Base-by-base conservation (phyloP, 2,888 invertebrate species). In the Cabera pusaria region DNA sequence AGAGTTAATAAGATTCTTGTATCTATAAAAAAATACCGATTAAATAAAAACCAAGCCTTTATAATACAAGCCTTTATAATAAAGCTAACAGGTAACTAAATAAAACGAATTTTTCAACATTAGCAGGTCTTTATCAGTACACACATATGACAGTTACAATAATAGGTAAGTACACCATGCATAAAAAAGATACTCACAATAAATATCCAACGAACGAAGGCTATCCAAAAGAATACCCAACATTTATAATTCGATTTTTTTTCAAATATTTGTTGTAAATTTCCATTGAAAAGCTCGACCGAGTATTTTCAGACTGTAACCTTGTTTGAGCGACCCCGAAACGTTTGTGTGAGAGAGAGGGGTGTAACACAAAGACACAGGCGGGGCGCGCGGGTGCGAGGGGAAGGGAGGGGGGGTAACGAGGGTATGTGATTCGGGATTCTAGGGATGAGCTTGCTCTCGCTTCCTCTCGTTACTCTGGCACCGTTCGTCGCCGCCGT, bases 361-460 rank as follows among this genome's bases (percentile, higher is more conserved):
- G 86, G 83, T 81, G 82, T 72, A 66, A 31, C 22, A 41, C 41
- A 42, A 42, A 77, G 76, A 68, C 69, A 72, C 70, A 76, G 65
- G 84, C 81, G 74, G 81, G 65, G 68, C 62, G 59, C 69, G 67
- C 56, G 72, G 43, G 63, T 42, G 63, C 33, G 67, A 60, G 70
- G 55, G 63, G 46, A 69, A 76, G 72, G 77, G 72, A 72, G 80
- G 29, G 10, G 78, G 71, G 79, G 77, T 72, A 83, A 81, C 73
- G 81, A 84, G 76, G 87, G 83, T 80, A 82, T 81, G 70, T 76
- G 88, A 78, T 85, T 85, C 77, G 87, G 90, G 81, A 87, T 84
- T 74, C 83, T 86, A 84, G 91, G 91, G 83, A 90, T 91, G 90
- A 85, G 86, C 79, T 74, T 75, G 73, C 67, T 84, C 87, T 85